Conservation (phyloP, 2,113 vertebrate species). For the Grammomys surdaster region DNA sequence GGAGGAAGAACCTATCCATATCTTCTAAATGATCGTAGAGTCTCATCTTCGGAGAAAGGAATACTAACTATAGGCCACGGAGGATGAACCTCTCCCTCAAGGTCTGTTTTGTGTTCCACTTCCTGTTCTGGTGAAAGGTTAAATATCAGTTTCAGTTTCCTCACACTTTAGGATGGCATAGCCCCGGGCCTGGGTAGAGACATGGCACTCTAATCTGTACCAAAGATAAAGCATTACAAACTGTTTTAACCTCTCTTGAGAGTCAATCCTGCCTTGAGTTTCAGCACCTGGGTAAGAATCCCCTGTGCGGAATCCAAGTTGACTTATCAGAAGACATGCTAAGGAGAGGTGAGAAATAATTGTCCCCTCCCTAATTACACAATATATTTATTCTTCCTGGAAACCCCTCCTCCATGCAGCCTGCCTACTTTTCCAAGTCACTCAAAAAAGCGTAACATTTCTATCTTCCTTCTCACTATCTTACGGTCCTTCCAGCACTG, state of each 20-base stretch:
- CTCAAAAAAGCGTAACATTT: not conserved
- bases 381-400: not conserved
- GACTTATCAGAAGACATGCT: not conserved
- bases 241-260: not conserved
- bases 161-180: not conserved
- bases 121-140: not conserved
- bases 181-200: not conserved
- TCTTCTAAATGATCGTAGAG: not conserved
- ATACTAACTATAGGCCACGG: not conserved
- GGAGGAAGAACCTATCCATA: too few species aligned
- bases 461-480: not conserved
- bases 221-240: not conserved
- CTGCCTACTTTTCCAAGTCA: not conserved
- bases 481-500: too few species aligned
- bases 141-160: not conserved
- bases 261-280: not conserved
- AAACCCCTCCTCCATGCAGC: not conserved
- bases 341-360: not conserved
- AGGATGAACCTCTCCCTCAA: not conserved
- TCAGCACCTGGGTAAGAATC: not conserved
- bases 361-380: accelerated
- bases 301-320: too few species aligned
- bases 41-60: not conserved
- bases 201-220: not conserved
- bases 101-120: not conserved